Conservation (phyloP, 2,797 vertebrate genomes). For the Etheostoma perlongum region DNA sequence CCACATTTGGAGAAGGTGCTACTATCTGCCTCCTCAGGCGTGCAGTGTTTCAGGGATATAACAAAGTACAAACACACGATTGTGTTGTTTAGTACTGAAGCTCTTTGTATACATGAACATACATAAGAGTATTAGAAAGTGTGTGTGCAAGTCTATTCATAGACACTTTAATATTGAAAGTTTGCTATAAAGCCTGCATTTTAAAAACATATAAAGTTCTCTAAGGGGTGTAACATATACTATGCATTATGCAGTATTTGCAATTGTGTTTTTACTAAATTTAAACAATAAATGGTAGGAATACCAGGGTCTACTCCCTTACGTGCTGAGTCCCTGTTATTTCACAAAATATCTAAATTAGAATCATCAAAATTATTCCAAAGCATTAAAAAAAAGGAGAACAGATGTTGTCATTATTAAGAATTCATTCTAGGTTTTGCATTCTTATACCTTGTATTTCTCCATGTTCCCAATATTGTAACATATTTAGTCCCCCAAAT, state of each 20-base stretch:
- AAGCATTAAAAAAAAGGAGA: too few species aligned
- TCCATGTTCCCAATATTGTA: not conserved
- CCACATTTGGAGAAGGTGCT: not conserved
- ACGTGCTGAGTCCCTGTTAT: not conserved
- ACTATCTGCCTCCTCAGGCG: not conserved
- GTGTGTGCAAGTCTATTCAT: not conserved
- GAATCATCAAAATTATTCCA: too few species aligned
- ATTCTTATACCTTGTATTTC: not conserved
- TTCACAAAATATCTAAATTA: not conserved
- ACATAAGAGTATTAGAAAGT: too few species aligned
- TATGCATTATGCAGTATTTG: not conserved
- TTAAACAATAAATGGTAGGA: not conserved
- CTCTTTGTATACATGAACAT: not conserved
- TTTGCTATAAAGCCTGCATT: not conserved
- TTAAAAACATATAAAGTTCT: not conserved
- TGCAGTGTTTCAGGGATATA: not conserved
- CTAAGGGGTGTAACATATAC: not conserved
- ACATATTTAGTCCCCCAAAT: not conserved
- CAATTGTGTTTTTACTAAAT: not conserved
- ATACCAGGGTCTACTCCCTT: not conserved
- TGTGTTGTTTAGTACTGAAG: not conserved
- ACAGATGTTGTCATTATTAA: not conserved
- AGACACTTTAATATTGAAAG: not conserved
- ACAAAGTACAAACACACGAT: not conserved
- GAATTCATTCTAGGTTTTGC: not conserved